phyloP scores from a whole-genome alignment of 1,140 invertebrate species.

The Drosophila watanabei region DNA sequence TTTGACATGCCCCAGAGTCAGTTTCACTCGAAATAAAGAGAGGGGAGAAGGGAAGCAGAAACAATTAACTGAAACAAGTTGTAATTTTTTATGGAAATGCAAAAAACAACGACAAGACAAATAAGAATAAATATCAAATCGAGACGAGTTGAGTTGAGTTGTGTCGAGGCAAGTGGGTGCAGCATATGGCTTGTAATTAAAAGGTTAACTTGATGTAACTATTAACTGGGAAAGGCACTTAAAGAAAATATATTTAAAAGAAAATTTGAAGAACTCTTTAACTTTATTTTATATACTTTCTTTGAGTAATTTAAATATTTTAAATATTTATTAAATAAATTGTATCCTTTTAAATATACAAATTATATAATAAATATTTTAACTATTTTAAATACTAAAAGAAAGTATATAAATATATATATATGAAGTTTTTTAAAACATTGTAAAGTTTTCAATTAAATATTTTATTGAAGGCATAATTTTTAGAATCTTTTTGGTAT shows the following conservation, averaged over 20 bases:
- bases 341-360: too few species aligned
- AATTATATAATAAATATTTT: too few species aligned
- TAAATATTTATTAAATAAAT: background rate
- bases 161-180: slow-evolving; percentile 66
- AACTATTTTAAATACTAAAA: too few species aligned
- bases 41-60: slow-evolving; percentile 40
- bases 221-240: slow-evolving; percentile 46
- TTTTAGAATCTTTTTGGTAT: background rate
- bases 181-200: slow-evolving; percentile 79
- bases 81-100: slow-evolving; percentile 75
- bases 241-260: background rate
- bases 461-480: background rate
- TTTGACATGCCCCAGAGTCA: slow-evolving; percentile 80
- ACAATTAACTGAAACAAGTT: slow-evolving; percentile 79
- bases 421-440: background rate
- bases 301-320: background rate
- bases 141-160: slow-evolving; percentile 2
- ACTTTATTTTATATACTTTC: background rate
- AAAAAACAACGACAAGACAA: slow-evolving; percentile 41
- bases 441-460: background rate
- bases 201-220: slow-evolving; percentile 81
- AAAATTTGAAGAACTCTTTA: background rate
- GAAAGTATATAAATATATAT: too few species aligned
- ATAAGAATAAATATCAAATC: slow-evolving; percentile 31
- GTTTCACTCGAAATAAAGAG: slow-evolving; percentile 31